These are phyloP conservation scores for Nansenia antarctica DNA, from an alignment of 2,113 vertebrate genomes.

Conservation along the genomic window DNA sequence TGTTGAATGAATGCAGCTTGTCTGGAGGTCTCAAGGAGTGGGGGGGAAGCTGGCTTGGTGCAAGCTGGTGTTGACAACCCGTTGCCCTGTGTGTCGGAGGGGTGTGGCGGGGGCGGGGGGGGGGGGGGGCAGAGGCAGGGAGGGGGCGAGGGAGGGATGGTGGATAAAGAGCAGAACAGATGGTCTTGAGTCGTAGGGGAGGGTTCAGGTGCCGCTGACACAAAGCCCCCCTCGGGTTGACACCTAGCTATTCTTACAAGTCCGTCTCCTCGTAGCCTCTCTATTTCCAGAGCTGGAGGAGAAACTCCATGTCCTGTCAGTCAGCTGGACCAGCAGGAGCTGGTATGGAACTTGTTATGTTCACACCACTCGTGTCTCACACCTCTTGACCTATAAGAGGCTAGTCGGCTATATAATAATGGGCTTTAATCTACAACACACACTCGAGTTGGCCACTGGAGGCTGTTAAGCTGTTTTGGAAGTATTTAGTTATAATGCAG, in stretches of 20 bases:
- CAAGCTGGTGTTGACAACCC: background rate
- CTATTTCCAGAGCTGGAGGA: background rate
- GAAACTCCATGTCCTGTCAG: background rate
- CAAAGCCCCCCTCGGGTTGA: conserved; percentile 49
- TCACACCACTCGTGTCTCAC: too few relatives aligned
- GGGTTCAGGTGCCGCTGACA: conserved; percentile 59
- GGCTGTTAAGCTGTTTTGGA: too few relatives aligned
- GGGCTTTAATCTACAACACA: too few relatives aligned
- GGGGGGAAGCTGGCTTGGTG: background rate
- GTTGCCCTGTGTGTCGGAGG: background rate
- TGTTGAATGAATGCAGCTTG: too few relatives aligned
- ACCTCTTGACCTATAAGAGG: too few relatives aligned
- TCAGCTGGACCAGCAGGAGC: background rate
- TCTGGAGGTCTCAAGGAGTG: too few relatives aligned
- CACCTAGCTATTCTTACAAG: conserved; percentile 38
- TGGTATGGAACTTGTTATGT: too few relatives aligned
- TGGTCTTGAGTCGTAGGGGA: conserved; percentile 36
- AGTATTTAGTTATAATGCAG: too few relatives aligned
- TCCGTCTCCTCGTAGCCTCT: background rate
- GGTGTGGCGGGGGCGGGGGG: background rate
- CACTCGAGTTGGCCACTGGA: too few relatives aligned
- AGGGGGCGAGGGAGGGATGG: too few relatives aligned
- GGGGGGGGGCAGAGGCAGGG: too few relatives aligned
- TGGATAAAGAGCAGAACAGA: conserved; percentile 35
- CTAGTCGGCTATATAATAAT: too few relatives aligned